Evolutionary conservation across 2,113 vertebrate species (phyloP), one percentile per base, ranked within the genome.

Genomic region (Bubo blakistoni): DNA sequence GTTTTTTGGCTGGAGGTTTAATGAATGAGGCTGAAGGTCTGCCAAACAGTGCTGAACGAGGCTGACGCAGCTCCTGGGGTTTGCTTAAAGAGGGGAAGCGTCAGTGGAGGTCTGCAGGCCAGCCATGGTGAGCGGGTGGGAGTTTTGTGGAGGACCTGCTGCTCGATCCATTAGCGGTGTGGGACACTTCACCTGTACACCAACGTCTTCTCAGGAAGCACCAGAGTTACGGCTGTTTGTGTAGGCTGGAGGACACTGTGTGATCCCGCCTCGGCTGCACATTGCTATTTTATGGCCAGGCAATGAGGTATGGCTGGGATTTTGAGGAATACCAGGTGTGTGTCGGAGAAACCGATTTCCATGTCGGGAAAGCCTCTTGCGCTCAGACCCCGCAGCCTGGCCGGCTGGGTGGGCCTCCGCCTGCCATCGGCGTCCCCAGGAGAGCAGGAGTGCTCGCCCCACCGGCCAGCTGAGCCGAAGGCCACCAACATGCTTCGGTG

Each of bases 1-100:
- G 24, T 25, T 90, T 95, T 73, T 70, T 93, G 96, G 92, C 95
- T 27, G 69, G 40, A 6, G 11, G 42, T 91, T 95, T 88, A 97
- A 92, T 65, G 77, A 73, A 59, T 15, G 89, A 86, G 73, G 66
- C 81, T 86, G 91, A 88, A 70, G 92, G 36, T 47, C 66, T 91
- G 93, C 94, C 96, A 94, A 49, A 7, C 3, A 0, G 61, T 0
- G 6, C 81, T 29, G 94, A 74, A 42, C 4, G 1, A 88, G 77
- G 20, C 85, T 67, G 81, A 44, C 1, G 0, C 90, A 86, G 90
- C 94, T 92, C 94, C 87, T 70, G 87, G 81, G 87, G 52, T 25
- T 78, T 85, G 77, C 80, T 78, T 36, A 16, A 3, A 46, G 62
- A 84, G 52, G 46, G 46, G 54, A 72, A 92, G 87, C 63, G 0